Evolutionary conservation across 2,113 vertebrate genomes (phyloP).

Genomic region (Rhipidura dahli): DNA sequence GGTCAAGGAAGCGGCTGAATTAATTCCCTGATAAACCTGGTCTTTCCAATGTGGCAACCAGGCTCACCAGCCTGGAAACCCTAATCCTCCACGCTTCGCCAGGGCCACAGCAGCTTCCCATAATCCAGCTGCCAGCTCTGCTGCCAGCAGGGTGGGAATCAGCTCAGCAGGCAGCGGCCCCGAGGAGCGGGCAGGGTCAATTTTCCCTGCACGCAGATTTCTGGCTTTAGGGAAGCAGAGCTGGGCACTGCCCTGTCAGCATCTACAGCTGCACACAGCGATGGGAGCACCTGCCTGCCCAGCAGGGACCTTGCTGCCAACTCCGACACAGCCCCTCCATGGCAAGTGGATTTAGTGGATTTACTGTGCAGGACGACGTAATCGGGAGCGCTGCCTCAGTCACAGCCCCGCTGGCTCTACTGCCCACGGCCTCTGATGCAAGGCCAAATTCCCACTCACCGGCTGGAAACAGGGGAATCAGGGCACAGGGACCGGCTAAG

Average conservation of each 20-base stretch:
- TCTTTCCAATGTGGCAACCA: constrained; percentile 21
- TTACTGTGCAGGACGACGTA: not conserved
- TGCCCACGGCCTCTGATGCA: accelerated
- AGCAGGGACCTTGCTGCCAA: not conserved
- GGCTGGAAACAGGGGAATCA: not conserved
- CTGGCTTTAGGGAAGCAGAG: not conserved
- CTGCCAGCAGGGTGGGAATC: not conserved
- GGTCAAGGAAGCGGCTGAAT: not conserved
- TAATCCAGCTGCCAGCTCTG: not conserved
- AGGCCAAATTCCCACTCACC: accelerated
- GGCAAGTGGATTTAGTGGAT: accelerated
- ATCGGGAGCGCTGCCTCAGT: accelerated
- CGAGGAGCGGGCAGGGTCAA: not conserved
- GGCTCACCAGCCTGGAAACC: constrained; percentile 69
- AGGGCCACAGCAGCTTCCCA: not conserved
- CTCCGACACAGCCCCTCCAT: accelerated
- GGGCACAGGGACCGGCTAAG: not conserved
- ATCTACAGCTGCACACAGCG: not conserved
- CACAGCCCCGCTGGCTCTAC: accelerated
- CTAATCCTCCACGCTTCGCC: constrained; percentile 21
- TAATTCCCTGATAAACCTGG: constrained; percentile 68
- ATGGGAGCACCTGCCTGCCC: not conserved
- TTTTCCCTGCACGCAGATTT: accelerated
- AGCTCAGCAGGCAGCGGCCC: not conserved
- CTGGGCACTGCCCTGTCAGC: not conserved